phyloP scores from a whole-genome alignment of 2,797 vertebrate genomes.

The Takifugu rubripes region DNA sequence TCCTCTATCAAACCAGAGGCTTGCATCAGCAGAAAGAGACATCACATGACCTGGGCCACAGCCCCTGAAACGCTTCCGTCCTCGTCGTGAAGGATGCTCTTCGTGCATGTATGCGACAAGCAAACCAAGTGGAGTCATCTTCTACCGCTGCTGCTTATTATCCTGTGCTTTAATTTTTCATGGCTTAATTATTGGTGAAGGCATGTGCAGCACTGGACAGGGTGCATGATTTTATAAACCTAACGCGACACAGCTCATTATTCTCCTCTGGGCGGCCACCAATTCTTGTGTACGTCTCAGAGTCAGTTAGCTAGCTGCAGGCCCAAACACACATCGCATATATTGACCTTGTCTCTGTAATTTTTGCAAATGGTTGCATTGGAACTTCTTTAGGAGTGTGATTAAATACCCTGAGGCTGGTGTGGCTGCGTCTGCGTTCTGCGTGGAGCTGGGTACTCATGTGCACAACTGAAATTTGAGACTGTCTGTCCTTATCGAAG shows the following conservation, averaged over 20 bases:
- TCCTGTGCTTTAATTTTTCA: constrained; percentile 32
- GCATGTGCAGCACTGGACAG: constrained; percentile 22
- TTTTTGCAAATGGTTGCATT: constrained; percentile 52
- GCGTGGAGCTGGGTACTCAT: constrained; percentile 35
- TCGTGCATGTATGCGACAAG: constrained; percentile 27
- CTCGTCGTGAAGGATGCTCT: constrained; percentile 27
- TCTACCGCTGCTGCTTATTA: constrained; percentile 25
- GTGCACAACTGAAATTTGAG: constrained; percentile 30
- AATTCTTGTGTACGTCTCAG: constrained; percentile 32
- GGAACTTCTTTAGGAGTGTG: constrained; percentile 39
- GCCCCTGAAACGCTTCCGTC: constrained; percentile 14
- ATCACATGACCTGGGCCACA: constrained; percentile 45
- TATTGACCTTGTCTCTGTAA: constrained; percentile 54
- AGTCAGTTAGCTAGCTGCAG: constrained; percentile 34
- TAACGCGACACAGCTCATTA: constrained; percentile 44
- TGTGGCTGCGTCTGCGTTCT: constrained; percentile 31
- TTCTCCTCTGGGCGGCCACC: constrained; percentile 32
- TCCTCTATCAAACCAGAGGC: constrained; percentile 49
- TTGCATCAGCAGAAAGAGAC: constrained; percentile 60
- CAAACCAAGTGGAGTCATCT: constrained; percentile 33
- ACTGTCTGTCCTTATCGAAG: constrained; percentile 41
- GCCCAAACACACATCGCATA: constrained; percentile 31
- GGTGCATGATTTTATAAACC: constrained; percentile 37
- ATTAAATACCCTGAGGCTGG: constrained; percentile 38
- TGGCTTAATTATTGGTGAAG: constrained; percentile 44